A percentile compares a stretch with the other conserved stretches of the same genome.
Conservation (phyloP, 2,888 invertebrate genomes). For the Pasiphila rectangulata region DNA sequence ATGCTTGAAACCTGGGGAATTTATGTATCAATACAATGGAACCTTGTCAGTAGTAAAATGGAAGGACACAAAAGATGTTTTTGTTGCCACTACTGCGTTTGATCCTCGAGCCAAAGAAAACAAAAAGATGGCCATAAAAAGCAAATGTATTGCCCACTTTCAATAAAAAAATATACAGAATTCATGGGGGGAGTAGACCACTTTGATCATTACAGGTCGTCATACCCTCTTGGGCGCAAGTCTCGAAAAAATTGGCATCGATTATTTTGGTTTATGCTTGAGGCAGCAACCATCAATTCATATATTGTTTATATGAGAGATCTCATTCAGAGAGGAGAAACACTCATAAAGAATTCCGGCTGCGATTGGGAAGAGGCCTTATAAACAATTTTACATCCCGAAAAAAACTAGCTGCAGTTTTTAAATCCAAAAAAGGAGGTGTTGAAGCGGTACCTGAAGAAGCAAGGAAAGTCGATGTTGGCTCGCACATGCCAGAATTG, state of each 20-base stretch:
- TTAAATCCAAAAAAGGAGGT: too few relatives aligned
- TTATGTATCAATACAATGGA: too few relatives aligned
- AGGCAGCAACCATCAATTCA: constrained; percentile 33
- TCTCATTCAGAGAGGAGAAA: too few relatives aligned
- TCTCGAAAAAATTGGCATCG: constrained; percentile 27
- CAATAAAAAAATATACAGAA: constrained; percentile 28
- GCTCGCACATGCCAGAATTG: constrained; percentile 1
- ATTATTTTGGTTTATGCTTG: constrained; percentile 28
- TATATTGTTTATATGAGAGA: too few relatives aligned
- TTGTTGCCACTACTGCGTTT: constrained; percentile 36
- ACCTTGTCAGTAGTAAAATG: constrained; percentile 40
- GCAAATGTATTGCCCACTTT: constrained; percentile 26
- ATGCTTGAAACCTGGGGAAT: too few relatives aligned
- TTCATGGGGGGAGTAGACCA: constrained; percentile 32
- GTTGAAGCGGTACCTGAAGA: too few relatives aligned
- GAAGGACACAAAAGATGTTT: constrained; percentile 37
- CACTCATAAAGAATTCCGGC: too few relatives aligned
- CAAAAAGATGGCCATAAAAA: constrained; percentile 28
- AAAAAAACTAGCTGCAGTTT: too few relatives aligned
- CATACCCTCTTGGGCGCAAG: constrained; percentile 19
- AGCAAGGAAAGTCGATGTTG: background rate
- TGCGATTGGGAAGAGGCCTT: too few relatives aligned
- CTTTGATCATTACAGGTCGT: constrained; percentile 23
- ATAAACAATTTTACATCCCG: too few relatives aligned
- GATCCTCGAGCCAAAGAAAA: constrained; percentile 15